Evolutionary conservation across 2,797 vertebrate genomes (phyloP), one percentile per base, ranked within the genome.

Genomic region (Sparus aurata): DNA sequence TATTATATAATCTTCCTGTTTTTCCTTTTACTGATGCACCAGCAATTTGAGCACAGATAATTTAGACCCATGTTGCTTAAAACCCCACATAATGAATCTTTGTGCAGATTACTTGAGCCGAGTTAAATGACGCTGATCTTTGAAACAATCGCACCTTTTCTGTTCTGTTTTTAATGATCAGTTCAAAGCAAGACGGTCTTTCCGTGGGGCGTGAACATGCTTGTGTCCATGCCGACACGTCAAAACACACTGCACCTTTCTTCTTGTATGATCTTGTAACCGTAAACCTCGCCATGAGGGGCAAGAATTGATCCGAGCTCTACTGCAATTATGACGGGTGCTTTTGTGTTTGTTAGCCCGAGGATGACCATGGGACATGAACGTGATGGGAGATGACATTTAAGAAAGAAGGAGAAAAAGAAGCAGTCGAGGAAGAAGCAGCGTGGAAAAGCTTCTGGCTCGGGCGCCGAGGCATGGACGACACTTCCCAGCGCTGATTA

Each of bases 341-440:
- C 82, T 57, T 79, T 55, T 7, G 67, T 89, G 85, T 85, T 88
- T 90, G 80, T 83, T 83, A 73, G 80, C 87, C 73, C 1, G 62
- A 85, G 76, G 89, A 84, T 80, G 81, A 77, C 69, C 57, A 69
- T 6, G 41, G 78, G 65, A 86, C 80, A 83, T 72, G 69, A 85
- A 63, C 79, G 78, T 43, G 34, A 90, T 81, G 80, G 75, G 67
- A 87, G 77, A 77, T 92, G 92, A 92, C 90, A 93, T 91, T 93
- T 91, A 87, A 59, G 12, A 46, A 11, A 27, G 59, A 71, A 70
- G 67, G 71, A 73, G 70, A 73, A 75, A 76, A n/a, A 41, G 57
- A 67, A 87, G 78, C 20, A 30, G 77, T 54, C 3, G 27, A 63
- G 77, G 65, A 66, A 59, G 74, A 73, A 80, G 64, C 75, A 52